Evolutionary conservation across 2,797 vertebrate species (phyloP), one percentile per base, ranked within the genome.

Genomic region (Pangasius krempfi): DNA sequence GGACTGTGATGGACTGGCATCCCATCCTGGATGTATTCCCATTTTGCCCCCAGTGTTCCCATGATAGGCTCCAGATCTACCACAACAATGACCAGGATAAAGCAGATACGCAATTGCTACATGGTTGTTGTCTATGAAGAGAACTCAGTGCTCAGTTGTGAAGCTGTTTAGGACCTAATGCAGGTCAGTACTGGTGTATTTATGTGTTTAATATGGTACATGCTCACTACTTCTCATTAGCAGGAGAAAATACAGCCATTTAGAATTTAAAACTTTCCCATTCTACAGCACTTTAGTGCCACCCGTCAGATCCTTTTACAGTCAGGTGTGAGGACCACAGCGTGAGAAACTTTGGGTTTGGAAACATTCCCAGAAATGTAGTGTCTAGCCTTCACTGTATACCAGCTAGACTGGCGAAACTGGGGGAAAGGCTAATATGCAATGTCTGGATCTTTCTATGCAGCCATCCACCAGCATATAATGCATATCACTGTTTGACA

Each of bases 271-370:
- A 47, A 56, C 27, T 30, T 72, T 58, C 56, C 54, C 16, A 72
- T 70, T 82, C 68, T 64, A 33, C 78, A 50, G 25, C 72, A 25
- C 25, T 62, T 60, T 73, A 20, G 80, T 84, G 68, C 85, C 20
- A 44, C 37, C 33, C 27, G 20, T 66, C 85, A 68, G 62, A 70
- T 87, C 81, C 37, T 30, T 68, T 89, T 75, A 80, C 76, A 60
- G 25, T 56, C 84, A 86, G 86, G 84, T 91, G 80, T 86, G 84
- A 86, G 20, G 90, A 89, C 88, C 64, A 70, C 33, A 60, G 84
- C 60, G 52, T 90, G 89, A 90, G 75, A 89, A 86, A 86, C 80
- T 87, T 79, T 76, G 60, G 66, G 86, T 78, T 86, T 87, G 87
- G 87, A 89, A 30, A 84, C 68, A n/a, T 76, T 90, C 87, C 89